Evolutionary conservation across 2,113 vertebrate genomes (phyloP).

Genomic region (Abramis brama): DNA sequence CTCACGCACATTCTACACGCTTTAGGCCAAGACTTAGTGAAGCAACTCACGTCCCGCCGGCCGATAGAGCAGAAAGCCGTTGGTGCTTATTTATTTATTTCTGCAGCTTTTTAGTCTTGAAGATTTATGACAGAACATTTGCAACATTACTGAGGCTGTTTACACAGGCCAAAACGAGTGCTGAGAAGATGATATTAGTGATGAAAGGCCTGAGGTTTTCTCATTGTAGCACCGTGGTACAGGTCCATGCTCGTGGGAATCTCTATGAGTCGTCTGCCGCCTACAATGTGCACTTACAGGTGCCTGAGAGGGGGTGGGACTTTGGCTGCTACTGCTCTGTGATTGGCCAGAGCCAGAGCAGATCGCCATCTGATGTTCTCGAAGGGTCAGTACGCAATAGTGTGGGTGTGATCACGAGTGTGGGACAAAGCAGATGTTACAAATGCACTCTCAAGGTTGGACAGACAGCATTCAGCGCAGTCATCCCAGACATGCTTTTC

Average conservation of each 20-base stretch:
- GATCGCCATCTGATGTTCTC: background rate
- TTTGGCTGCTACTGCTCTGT: background rate
- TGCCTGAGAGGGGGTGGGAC: conserved; percentile 3
- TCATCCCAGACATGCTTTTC: conserved; percentile 12
- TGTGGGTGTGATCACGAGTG: background rate
- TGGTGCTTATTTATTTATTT: conserved; percentile 30
- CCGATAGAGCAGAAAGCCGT: background rate
- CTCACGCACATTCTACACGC: background rate
- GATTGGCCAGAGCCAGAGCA: background rate
- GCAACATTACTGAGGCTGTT: conserved; percentile 38
- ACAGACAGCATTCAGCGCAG: background rate
- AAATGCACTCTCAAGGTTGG: conserved; percentile 5
- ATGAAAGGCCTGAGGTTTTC: conserved; percentile 41
- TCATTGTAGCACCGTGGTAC: conserved; percentile 33
- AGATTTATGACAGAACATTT: conserved; percentile 47
- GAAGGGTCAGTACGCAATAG: conserved; percentile 3
- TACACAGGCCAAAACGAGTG: conserved; percentile 21
- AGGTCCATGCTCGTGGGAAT: conserved; percentile 3
- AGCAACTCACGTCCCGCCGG: background rate
- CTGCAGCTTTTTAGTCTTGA: conserved; percentile 21
- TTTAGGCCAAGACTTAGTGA: background rate
- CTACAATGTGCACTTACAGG: background rate
- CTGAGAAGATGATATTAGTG: conserved; percentile 32
- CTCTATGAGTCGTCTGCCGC: background rate
- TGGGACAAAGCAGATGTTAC: background rate